phyloP scores from a whole-genome alignment of 2,888 invertebrate genomes.

The Cataglyphis altisquamis region DNA sequence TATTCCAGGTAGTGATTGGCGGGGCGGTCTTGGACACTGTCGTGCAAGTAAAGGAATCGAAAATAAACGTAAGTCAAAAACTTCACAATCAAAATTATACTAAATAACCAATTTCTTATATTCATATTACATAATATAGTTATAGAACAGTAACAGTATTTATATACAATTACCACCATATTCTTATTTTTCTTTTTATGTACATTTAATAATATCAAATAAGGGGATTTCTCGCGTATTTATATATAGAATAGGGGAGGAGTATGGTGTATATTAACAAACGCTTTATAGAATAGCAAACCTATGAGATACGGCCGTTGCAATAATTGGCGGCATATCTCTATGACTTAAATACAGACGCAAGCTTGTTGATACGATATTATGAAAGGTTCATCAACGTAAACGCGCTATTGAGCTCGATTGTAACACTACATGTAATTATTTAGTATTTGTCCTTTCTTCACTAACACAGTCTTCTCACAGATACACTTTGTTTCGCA shows the following conservation, averaged over 20 bases:
- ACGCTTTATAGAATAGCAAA: conserved; percentile 51
- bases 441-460: conserved; percentile 14
- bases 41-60: conserved; percentile 88
- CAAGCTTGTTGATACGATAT: conserved; percentile 46
- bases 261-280: conserved; percentile 60
- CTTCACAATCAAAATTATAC: conserved; percentile 77
- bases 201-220: conserved; percentile 80
- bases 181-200: conserved; percentile 75
- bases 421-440: conserved; percentile 36
- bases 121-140: conserved; percentile 80
- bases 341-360: conserved; percentile 40
- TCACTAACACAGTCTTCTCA: conserved; percentile 42
- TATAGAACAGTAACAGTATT: conserved; percentile 82
- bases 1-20: conserved; percentile 90
- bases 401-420: conserved; percentile 52
- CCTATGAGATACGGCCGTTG: conserved; percentile 38
- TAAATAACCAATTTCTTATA: conserved; percentile 85
- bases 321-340: conserved; percentile 4
- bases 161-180: conserved; percentile 81
- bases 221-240: conserved; percentile 65
- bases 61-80: conserved; percentile 88
- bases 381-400: conserved; percentile 30
- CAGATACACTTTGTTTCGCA: conserved; percentile 28
- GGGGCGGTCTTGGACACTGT: conserved; percentile 93
- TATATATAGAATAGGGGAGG: conserved; percentile 67